These are phyloP conservation scores for Lycophotia porphyrea DNA, from an alignment of 2,888 invertebrate genomes.

Conservation along the genomic window DNA sequence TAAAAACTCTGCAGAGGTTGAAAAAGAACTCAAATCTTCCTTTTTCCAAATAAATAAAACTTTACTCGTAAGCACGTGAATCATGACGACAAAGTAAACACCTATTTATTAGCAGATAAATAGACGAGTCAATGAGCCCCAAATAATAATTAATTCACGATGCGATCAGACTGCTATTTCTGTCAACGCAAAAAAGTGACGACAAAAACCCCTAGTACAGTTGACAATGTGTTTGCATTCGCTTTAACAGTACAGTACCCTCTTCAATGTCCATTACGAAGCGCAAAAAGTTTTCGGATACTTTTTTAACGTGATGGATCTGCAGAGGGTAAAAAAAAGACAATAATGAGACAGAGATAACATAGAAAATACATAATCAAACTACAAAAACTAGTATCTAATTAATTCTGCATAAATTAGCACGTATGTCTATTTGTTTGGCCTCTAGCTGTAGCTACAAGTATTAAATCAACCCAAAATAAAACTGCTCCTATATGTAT, in stretches of 20 bases:
- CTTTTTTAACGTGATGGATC: not conserved
- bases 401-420: conserved; percentile 26
- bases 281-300: conserved; percentile 12
- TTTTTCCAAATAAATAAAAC: not conserved
- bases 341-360: not conserved
- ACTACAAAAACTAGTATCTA: not conserved
- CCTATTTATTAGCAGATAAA: conserved; percentile 9
- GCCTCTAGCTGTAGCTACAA: not conserved
- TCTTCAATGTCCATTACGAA: conserved; percentile 17
- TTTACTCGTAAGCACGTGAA: not conserved
- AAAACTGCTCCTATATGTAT: not conserved
- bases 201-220: conserved; percentile 42
- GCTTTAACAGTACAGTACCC: conserved; percentile 21
- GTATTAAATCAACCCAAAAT: not conserved
- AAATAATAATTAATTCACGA: conserved; percentile 48
- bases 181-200: conserved; percentile 24
- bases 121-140: conserved; percentile 49
- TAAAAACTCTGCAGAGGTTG: not conserved
- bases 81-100: not conserved
- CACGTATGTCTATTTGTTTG: conserved; percentile 11
- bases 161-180: conserved; percentile 47
- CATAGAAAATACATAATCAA: not conserved
- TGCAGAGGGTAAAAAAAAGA: conserved; percentile 11
- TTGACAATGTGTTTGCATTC: conserved; percentile 41
- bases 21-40: not conserved